Evolutionary conservation across 2,888 invertebrate genomes (phyloP), one percentile per base, ranked within the genome.

Genomic region (Meta bourneti): DNA sequence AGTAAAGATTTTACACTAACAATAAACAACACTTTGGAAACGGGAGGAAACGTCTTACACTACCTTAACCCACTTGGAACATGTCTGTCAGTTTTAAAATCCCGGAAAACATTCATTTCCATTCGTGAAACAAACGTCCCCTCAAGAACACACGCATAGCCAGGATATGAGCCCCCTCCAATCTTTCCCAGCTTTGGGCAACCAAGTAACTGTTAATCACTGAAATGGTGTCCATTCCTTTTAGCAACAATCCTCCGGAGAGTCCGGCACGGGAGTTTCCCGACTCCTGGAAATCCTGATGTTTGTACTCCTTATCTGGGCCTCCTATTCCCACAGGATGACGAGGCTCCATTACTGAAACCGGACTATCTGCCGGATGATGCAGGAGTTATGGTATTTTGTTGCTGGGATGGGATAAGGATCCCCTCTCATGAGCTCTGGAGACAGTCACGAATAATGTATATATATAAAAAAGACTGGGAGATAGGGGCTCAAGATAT

Each of bases 161-260:
- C 81, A 48, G 49, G 70, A 81, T 72, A 72, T 72, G 52, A 72
- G 72, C 72, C 52, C 77, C 19, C 19, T 69, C 61, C 69, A 80
- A 52, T 19, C 83, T 8, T 77, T 13, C 69, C n/a, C 86, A 13
- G 69, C 48, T 19, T 74, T 34, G 52, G 74, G 61, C 74, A 8
- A n/a, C 52, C 69, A 69, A 77, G 70, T 89, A 89, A 89, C 89
- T 83, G 89, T 89, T 89, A 89, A 89, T 89, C 89, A 89, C 78
- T 52, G 83, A 61, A 89, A 89, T 89, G 89, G 89, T 83, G 83
- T 78, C 89, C 89, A 83, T 89, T 83, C 83, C 89, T 89, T 78
- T 89, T 89, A 83, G 83, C 83, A 49, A 77, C n/a, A 16, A 77
- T 82, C 54, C 89, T 77, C 81, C 13, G 48, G 89, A 61, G 89